Percentiles rank a stretch among this genome's conserved stretches.
Evolutionary conservation across 2,797 vertebrate genomes (phyloP).

Genomic region (Amazonetta brasiliensis): DNA sequence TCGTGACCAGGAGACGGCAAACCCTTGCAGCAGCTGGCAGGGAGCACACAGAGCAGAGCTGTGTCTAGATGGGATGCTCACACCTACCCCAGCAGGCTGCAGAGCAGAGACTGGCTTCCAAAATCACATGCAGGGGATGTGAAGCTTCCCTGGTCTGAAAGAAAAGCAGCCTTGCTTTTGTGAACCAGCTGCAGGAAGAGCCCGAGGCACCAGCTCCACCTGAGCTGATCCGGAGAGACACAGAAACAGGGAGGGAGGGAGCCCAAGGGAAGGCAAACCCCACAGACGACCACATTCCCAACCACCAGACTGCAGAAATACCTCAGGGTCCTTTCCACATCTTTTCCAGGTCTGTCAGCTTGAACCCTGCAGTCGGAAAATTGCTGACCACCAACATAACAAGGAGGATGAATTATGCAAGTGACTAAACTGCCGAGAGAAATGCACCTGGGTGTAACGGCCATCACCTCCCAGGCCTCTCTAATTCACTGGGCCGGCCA

Average conservation of each 20-base stretch:
- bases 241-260: background rate
- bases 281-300: background rate
- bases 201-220: background rate
- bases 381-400: fast-evolving
- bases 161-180: background rate
- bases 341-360: background rate
- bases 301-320: background rate
- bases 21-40: background rate
- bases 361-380: background rate
- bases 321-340: fast-evolving
- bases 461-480: background rate
- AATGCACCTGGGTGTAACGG: background rate
- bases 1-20: background rate
- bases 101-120: fast-evolving
- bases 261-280: background rate
- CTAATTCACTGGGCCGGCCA: background rate
- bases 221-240: background rate
- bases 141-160: background rate
- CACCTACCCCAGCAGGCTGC: background rate
- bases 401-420: background rate
- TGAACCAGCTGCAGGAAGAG: background rate
- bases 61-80: background rate
- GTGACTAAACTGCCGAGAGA: background rate
- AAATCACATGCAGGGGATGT: background rate
- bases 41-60: background rate